These are phyloP conservation scores for Nomada flava DNA, from an alignment of 2,888 invertebrate genomes.

Conservation along the genomic window DNA sequence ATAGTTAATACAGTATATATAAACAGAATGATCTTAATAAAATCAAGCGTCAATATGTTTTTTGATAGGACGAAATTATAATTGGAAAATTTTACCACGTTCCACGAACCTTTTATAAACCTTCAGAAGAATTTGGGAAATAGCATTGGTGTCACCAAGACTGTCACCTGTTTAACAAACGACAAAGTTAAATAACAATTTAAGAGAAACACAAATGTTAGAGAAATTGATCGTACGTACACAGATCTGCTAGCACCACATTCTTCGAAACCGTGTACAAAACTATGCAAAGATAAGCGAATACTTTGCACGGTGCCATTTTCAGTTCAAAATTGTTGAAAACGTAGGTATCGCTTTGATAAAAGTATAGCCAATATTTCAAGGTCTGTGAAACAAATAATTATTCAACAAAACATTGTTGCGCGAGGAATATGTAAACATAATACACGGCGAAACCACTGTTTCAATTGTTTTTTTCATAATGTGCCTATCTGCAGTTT, in stretches of 20 bases:
- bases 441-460: too few relatives aligned
- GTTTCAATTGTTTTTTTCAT: too few relatives aligned
- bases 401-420: too few relatives aligned
- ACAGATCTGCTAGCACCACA: not conserved
- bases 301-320: constrained; percentile 26
- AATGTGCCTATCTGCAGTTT: too few relatives aligned
- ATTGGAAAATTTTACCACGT: not conserved
- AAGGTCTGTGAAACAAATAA: too few relatives aligned
- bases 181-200: not conserved
- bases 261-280: not conserved
- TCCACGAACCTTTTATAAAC: constrained; percentile 44
- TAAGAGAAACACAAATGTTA: not conserved
- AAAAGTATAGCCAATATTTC: too few relatives aligned
- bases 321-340: not conserved
- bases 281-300: not conserved
- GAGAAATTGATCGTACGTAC: constrained; percentile 30
- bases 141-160: not conserved
- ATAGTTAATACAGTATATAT: too few relatives aligned
- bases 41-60: too few relatives aligned
- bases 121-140: constrained; percentile 10
- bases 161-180: constrained; percentile 22
- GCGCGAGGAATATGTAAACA: too few relatives aligned
- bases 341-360: too few relatives aligned
- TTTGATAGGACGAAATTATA: not conserved
- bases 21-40: too few relatives aligned